Conservation (phyloP, 2,797 vertebrate species). For the Halcyon chelicuti region DNA sequence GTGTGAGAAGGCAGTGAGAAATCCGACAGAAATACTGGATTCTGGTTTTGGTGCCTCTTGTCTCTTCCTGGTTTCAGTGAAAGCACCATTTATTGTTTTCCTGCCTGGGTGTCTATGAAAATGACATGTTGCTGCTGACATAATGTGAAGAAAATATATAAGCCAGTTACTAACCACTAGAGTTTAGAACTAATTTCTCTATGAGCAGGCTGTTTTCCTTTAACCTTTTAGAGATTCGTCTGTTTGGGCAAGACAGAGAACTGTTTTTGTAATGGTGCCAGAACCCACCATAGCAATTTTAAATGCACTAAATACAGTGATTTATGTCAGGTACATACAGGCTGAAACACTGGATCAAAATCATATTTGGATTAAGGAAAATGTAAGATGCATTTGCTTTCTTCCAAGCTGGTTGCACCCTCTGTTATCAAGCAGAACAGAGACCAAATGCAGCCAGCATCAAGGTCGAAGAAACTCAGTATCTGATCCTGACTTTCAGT, state of each 20-base stretch:
- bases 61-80: not conserved
- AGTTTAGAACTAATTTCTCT: not conserved
- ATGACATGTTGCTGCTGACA: not conserved
- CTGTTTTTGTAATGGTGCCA: not conserved
- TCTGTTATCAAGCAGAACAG: not conserved
- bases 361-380: not conserved
- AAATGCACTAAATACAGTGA: not conserved
- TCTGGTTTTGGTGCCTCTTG: not conserved
- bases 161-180: not conserved
- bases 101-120: not conserved
- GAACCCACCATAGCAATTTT: not conserved
- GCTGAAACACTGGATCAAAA: not conserved
- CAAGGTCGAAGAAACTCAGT: not conserved
- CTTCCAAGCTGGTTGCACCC: not conserved
- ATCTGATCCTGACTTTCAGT: not conserved
- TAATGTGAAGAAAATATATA: not conserved
- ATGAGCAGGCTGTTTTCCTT: not conserved
- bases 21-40: conserved; percentile 7
- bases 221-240: not conserved
- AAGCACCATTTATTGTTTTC: not conserved
- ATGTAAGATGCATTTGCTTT: not conserved
- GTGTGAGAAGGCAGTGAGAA: not conserved
- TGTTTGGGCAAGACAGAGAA: not conserved
- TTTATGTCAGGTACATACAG: not conserved
- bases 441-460: not conserved